Evolutionary conservation across 2,888 invertebrate species (phyloP).

Genomic region (Tenthredo mesomela): DNA sequence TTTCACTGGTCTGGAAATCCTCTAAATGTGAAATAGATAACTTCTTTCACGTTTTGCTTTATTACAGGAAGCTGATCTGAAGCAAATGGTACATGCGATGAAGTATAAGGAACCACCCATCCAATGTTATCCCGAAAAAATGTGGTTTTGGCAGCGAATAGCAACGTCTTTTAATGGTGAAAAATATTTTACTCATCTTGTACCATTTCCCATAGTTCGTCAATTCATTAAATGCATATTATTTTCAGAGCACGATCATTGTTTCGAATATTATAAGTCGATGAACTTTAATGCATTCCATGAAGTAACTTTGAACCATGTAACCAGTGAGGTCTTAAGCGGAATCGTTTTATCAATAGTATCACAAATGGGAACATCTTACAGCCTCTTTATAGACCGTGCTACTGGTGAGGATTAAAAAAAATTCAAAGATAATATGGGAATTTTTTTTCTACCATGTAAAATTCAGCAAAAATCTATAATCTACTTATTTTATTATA

Average conservation of each 20-base stretch:
- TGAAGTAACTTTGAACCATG: constrained; percentile 70
- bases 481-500: constrained; percentile 56
- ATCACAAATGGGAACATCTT: constrained; percentile 59
- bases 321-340: constrained; percentile 65
- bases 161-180: constrained; percentile 58
- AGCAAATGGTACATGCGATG: constrained; percentile 62
- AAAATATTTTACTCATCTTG: constrained; percentile 53
- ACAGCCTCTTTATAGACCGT: constrained; percentile 64
- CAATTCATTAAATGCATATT: neutral
- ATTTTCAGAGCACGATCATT: constrained; percentile 63
- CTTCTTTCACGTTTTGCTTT: neutral
- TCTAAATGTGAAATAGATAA: constrained; percentile 2
- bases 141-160: constrained; percentile 62
- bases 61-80: constrained; percentile 68
- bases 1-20: neutral
- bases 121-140: constrained; percentile 66
- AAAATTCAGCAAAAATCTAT: neutral
- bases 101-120: constrained; percentile 64
- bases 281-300: constrained; percentile 66
- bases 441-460: neutral
- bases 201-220: neutral
- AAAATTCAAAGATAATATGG: neutral
- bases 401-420: constrained; percentile 65
- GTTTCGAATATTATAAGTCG: constrained; percentile 68
- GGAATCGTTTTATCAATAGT: constrained; percentile 65